Evolutionary conservation across 2,797 vertebrate species (phyloP), one percentile per base, ranked within the genome.

Genomic region (Cuniculus paca): DNA sequence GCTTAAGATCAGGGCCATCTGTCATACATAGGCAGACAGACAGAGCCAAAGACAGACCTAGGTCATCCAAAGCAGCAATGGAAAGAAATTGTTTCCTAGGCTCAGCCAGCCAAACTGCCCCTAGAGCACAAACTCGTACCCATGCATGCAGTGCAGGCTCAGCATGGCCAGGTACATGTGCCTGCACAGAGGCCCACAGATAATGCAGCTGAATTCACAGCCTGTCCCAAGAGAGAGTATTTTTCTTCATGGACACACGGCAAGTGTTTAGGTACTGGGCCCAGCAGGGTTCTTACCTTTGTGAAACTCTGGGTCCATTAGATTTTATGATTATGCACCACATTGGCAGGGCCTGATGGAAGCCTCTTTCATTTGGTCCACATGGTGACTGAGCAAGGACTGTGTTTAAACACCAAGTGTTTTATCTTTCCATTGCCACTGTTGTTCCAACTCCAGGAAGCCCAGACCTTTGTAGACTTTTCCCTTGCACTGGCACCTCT

Each of bases 361-460:
- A 82, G 31, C 56, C 50, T 94, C 68, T 90, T 95, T 80, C 16
- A 70, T 89, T 95, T 90, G 81, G 63, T 83, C 36, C 56, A 63
- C 74, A 24, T 77, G 72, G 91, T 92, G 78, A 93, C 87, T 68
- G 34, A 45, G 75, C 1, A 19, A 34, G n/a, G 60, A 36, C 80
- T 90, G 89, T 91, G 80, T 96, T 94, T 85, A 39, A 92, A 92
- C 19, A 42, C 93, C 89, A 79, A 22, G n/a, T 65, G 42, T 1
- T 36, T 84, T 80, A 61, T 89, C 78, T 26, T 54, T 91, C 91
- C 56, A 74, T 80, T 80, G 36, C 19, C 45, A 48, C 56, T 90
- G 7, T 85, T 91, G 54, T 85, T 88, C 60, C 74, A 91, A 24
- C 19, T 26, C 22, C 22, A 50, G 61, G 85, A 96, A 93, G 17